Evolutionary conservation across 2,888 invertebrate genomes (phyloP), one percentile per base, ranked within the genome.

Genomic region (Lamproptera curius): DNA sequence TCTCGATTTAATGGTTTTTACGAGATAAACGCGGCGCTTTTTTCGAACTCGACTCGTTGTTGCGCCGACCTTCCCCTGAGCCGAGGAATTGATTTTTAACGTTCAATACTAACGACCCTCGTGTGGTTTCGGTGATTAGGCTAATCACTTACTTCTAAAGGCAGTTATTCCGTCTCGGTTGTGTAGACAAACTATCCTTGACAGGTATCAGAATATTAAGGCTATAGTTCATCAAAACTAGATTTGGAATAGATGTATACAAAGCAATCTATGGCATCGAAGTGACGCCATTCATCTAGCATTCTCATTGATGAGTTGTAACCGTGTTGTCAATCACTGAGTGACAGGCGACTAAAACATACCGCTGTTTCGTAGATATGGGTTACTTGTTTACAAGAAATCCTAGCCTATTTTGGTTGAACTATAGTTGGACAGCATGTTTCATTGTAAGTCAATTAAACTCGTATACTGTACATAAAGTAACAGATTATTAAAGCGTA

Each of bases 1-100:
- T 63, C 68, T 65, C 62, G 67, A 67, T 66, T 70, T 70, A 70
- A 70, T 68, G 58, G 58, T 36, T 54, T 52, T 54, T 57, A 51
- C 49, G 54, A 55, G 57, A 59, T 72, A 72, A 73, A 70, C 64
- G 65, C 58, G 60, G 50, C 43, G 51, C 55, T 63, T 61, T 61
- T 56, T 42, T 50, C 34, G 43, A 50, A 41, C 45, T 13, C 42
- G 38, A 42, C 37, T 48, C 42, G 28, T 26, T 38, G 33, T 38
- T 48, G 10, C 10, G 11, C n/a, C 20, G 42, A 43, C 42, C 35
- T 36, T 14, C 20, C 34, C 43, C 35, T 26, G 17, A 16, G 26
- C 11, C 23, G 36, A 14, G 35, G 26, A 43, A 43, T 43, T 26
- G 26, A 26, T 43, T 42, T 26, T 36, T 35, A 15, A 15, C 16